These are phyloP conservation scores for Teleogryllus occipitalis DNA, from an alignment of 1,140 invertebrate species.

Conservation along the genomic window DNA sequence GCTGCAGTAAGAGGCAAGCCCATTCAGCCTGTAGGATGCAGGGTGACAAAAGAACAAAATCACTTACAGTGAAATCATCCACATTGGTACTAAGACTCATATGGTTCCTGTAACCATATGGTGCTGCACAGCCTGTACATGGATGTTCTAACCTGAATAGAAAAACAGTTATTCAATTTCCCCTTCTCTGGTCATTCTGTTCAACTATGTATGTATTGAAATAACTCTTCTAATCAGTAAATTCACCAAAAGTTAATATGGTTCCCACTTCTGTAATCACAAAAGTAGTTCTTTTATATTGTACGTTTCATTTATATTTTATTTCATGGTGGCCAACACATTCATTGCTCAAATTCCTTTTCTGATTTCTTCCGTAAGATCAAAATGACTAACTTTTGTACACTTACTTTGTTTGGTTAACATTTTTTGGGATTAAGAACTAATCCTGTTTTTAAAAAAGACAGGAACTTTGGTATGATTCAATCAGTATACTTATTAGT, in stretches of 20 bases:
- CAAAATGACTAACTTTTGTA: too few species aligned
- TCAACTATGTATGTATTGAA: constrained; percentile 1
- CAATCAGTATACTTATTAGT: too few species aligned
- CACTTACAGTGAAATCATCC: constrained; percentile 56
- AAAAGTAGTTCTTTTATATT: neutral
- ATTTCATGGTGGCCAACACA: neutral
- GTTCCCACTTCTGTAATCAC: neutral
- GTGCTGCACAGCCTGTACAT: constrained; percentile 76
- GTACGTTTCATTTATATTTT: neutral
- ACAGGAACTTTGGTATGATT: too few species aligned
- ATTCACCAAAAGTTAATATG: neutral
- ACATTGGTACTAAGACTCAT: constrained; percentile 82
- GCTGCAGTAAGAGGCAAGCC: neutral
- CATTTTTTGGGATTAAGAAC: too few species aligned
- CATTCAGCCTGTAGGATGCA: neutral
- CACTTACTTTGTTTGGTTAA: too few species aligned
- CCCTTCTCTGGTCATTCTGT: neutral
- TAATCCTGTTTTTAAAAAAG: too few species aligned
- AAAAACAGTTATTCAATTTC: constrained; percentile 13
- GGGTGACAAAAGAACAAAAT: neutral
- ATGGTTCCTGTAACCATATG: constrained; percentile 90
- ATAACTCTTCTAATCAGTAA: neutral
- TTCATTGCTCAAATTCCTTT: too few species aligned
- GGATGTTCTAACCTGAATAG: constrained; percentile 45
- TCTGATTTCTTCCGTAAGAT: too few species aligned